A percentile compares a stretch with the other conserved stretches of the same genome.
Conservation (phyloP, 2,797 vertebrate genomes). For the Leptoclinus maculatus region DNA sequence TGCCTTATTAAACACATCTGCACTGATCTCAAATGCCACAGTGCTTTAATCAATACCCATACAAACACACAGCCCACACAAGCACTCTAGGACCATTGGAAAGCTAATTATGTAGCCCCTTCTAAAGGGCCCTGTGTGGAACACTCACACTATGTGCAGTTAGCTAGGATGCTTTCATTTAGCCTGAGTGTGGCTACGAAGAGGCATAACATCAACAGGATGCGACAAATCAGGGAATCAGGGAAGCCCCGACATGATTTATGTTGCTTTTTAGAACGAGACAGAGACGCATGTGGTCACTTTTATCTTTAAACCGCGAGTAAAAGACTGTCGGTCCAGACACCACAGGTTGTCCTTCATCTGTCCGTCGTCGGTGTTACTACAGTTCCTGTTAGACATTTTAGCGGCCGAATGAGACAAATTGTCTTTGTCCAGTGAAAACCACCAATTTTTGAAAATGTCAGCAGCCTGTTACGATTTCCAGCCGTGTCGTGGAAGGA, state of each 20-base stretch:
- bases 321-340: not conserved
- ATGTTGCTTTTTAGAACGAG: not conserved
- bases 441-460: not conserved
- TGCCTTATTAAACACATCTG: not conserved
- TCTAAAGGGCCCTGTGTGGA: slow-evolving; percentile 26
- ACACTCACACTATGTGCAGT: not conserved
- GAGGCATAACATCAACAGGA: not conserved
- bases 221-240: not conserved
- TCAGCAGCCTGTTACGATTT: not conserved
- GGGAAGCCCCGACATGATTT: not conserved
- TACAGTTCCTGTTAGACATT: not conserved
- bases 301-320: not conserved
- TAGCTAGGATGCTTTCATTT: no score
- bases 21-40: slow-evolving; percentile 13
- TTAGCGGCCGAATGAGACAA: not conserved
- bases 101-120: slow-evolving; percentile 29
- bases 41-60: slow-evolving; percentile 37
- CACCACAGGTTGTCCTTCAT: not conserved
- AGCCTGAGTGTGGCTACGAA: not conserved
- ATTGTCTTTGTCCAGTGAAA: slow-evolving; percentile 6
- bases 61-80: slow-evolving; percentile 40
- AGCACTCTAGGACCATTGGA: slow-evolving; percentile 23
- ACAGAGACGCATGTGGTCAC: not conserved
- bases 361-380: not conserved
- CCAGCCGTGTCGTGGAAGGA: not conserved